Percentiles rank a stretch among this genome's conserved stretches.
Evolutionary conservation across 1,140 invertebrate species (phyloP).

Genomic region (Battus philenor): DNA sequence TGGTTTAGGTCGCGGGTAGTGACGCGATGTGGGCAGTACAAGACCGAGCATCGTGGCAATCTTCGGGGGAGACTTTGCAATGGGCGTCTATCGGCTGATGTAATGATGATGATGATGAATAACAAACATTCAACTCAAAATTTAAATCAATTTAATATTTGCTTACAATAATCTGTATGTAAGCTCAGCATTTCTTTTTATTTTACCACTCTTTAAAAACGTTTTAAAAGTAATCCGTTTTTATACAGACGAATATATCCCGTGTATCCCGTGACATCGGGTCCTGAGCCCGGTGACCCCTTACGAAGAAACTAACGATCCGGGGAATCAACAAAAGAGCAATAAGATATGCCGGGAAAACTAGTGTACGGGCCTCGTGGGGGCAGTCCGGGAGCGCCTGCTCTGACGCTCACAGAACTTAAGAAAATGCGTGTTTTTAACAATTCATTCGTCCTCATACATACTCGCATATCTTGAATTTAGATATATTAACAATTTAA

Average conservation of each 20-base stretch:
- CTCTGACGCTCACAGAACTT: slow-evolving; percentile 37
- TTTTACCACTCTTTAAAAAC: no score
- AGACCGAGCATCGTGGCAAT: no score
- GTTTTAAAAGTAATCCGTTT: no score
- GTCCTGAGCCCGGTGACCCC: slow-evolving; percentile 41
- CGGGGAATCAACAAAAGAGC: slow-evolving; percentile 74
- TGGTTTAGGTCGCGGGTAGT: no score
- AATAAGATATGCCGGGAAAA: slow-evolving; percentile 76
- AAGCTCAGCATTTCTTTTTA: not conserved
- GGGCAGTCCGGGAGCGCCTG: slow-evolving; percentile 35
- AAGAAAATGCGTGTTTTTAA: slow-evolving; percentile 37
- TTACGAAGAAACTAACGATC: slow-evolving; percentile 74
- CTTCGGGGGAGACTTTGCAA: no score
- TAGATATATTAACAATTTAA: no score
- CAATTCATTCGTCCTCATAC: slow-evolving; percentile 32
- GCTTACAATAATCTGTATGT: not conserved
- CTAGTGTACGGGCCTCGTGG: slow-evolving; percentile 66
- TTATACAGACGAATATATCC: slow-evolving; percentile 13
- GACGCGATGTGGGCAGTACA: no score
- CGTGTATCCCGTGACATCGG: slow-evolving; percentile 15
- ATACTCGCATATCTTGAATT: no score
- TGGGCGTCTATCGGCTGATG: no score
- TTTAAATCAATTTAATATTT: no score
- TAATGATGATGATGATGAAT: no score
- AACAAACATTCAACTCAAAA: no score